Base-by-base conservation (phyloP, 2,888 invertebrate genomes). In the Theodoxus fluviatilis region DNA sequence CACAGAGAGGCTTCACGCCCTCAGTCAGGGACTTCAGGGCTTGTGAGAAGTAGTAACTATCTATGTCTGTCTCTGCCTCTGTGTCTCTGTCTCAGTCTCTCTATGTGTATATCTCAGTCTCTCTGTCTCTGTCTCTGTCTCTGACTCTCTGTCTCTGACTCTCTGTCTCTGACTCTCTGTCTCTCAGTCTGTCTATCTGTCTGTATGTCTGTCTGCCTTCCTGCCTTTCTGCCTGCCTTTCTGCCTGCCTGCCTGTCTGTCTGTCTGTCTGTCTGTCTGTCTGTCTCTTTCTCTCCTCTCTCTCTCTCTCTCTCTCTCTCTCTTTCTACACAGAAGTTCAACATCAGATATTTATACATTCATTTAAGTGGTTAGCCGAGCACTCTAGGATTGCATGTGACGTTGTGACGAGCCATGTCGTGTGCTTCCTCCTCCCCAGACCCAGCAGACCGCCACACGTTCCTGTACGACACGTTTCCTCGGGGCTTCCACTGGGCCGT, bases 401-500 rank as follows among this genome's bases (percentile, higher is more conserved):
- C n/a, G n/a, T n/a, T n/a, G n/a, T n/a, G n/a, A n/a, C n/a, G n/a
- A n/a, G n/a, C n/a, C n/a, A n/a, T n/a, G n/a, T n/a, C n/a, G n/a
- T n/a, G n/a, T n/a, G n/a, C n/a, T n/a, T 65, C n/a, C 47, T 35
- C 4, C 38, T 28, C 52, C 47, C 9, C 72, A 76, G 76, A 70
- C 33, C 73, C 76, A 0, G 55, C 55, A 6, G 74, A 74, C 55
- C 73, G 79, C 28, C 79, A 81, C 63, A 71, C 74, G 12, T 83
- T 81, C 33, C 69, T 76, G 6, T 75, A 77, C 31, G 81, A 75
- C 1, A 75, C 63, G 3, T 84, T 84, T 70, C 82, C 81, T 1
- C 73, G 71, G 7, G 77, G 77, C 28, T 87, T 87, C 71, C 69
- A 75, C 18, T 87, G 84, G 84, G 85, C 85, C 6, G 79, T 83